phyloP scores from a whole-genome alignment of 2,888 invertebrate species.

The Capitulum mitella region DNA sequence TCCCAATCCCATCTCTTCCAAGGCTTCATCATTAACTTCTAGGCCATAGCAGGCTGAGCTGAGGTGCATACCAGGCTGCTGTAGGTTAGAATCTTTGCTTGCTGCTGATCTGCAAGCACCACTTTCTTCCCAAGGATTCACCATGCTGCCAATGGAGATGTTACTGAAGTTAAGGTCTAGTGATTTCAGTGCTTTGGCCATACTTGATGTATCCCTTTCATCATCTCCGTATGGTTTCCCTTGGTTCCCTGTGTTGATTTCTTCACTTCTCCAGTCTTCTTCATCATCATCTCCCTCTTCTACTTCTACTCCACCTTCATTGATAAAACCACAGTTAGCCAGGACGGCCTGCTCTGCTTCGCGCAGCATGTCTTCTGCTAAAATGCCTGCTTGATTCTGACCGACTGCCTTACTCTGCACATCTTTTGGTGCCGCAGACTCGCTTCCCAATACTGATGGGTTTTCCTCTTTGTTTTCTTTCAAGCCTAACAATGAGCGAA shows the following conservation, averaged over 20 bases:
- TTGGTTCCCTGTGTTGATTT: slow-evolving; percentile 49
- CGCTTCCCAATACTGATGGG: slow-evolving; percentile 31
- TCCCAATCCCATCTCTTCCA: slow-evolving; percentile 59
- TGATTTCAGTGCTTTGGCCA: slow-evolving; percentile 16
- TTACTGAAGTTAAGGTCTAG: slow-evolving; percentile 2
- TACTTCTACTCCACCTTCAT: slow-evolving; percentile 77
- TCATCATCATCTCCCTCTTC: slow-evolving; percentile 60
- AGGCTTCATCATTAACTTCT: neutral
- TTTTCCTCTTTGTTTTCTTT: slow-evolving; percentile 44
- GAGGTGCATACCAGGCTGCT: neutral
- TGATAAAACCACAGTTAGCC: slow-evolving; percentile 92
- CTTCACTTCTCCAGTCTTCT: slow-evolving; percentile 40
- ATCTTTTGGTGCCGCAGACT: neutral
- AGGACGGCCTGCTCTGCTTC: slow-evolving; percentile 87
- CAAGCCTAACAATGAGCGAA: slow-evolving; percentile 81
- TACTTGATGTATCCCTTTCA: slow-evolving; percentile 14
- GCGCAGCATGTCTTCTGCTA: slow-evolving; percentile 52
- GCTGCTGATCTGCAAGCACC: neutral
- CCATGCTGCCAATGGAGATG: neutral
- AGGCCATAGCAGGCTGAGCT: neutral
- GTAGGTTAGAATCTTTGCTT: neutral
- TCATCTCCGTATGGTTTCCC: slow-evolving; percentile 38
- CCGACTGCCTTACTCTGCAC: neutral
- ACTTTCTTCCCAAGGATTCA: neutral
- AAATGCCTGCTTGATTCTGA: neutral